A percentile compares a stretch with the other conserved stretches of the same genome.
Evolutionary conservation across 2,113 vertebrate species (phyloP).

Genomic region (Burhinus oedicnemus): DNA sequence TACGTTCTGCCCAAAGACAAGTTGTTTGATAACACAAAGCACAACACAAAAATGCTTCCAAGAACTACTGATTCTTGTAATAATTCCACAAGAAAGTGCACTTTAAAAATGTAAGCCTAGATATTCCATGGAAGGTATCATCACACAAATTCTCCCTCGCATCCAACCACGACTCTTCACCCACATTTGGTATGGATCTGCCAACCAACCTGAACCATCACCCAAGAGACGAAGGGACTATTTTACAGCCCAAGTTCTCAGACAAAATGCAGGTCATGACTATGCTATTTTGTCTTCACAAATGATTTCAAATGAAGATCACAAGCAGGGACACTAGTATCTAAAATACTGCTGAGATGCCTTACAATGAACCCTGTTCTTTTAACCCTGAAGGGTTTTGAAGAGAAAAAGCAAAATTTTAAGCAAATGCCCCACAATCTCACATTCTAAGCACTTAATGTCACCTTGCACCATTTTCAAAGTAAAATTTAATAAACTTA

Average conservation of each 20-base stretch:
- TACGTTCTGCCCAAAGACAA: fast-evolving
- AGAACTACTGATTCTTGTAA: not conserved
- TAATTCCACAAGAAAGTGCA: not conserved
- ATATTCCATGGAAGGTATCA: not conserved
- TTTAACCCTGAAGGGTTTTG: not conserved
- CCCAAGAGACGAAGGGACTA: not conserved
- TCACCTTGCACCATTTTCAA: not conserved
- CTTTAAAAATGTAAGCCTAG: not conserved
- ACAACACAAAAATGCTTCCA: not conserved
- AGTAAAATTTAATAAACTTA: not conserved
- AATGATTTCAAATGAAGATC: not conserved
- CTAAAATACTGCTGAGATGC: not conserved
- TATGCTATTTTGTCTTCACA: not conserved
- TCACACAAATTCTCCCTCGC: not conserved
- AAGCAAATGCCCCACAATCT: not conserved
- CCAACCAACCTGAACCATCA: not conserved
- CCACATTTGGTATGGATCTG: not conserved
- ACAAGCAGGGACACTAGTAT: not conserved
- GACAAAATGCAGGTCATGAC: not conserved
- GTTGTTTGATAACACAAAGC: fast-evolving
- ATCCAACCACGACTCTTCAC: not conserved
- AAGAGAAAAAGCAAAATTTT: not conserved
- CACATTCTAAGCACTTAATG: not conserved
- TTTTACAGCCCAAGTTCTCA: not conserved
- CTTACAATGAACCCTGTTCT: not conserved